These are phyloP conservation scores for Nesometra sesokonis DNA, from an alignment of 35 echinoderm and acorn worm genomes.

Conservation along the genomic window DNA sequence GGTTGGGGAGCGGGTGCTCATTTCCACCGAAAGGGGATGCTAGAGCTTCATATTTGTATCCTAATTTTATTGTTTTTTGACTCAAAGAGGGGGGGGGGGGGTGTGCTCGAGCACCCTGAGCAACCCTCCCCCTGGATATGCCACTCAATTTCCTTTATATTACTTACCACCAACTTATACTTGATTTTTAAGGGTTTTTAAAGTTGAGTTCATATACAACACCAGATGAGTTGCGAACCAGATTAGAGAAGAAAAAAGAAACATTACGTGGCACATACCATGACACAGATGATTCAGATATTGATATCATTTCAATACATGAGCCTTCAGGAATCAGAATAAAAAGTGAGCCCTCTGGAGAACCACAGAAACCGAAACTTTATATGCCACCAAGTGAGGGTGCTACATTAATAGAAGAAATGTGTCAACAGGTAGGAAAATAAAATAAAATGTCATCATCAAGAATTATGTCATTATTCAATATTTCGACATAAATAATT, in stretches of 20 bases:
- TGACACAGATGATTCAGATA: constrained; percentile 28
- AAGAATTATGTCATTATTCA: too few relatives aligned
- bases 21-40: too few relatives aligned
- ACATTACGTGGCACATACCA: not conserved
- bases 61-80: too few relatives aligned
- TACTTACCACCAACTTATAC: too few relatives aligned
- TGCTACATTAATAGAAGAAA: constrained; percentile 36
- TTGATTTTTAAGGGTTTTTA: not conserved
- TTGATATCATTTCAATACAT: constrained; percentile 44
- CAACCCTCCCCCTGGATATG: too few relatives aligned
- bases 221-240: constrained; percentile 27
- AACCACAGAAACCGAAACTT: constrained; percentile 14
- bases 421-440: constrained; percentile 43
- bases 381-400: constrained; percentile 53
- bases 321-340: not conserved
- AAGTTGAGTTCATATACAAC: not conserved
- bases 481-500: too few relatives aligned
- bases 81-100: too few relatives aligned
- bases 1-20: too few relatives aligned
- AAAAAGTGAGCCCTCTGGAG: constrained; percentile 38
- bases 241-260: not conserved
- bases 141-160: too few relatives aligned
- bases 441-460: too few relatives aligned
- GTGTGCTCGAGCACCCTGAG: too few relatives aligned
- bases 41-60: too few relatives aligned